phyloP scores from a whole-genome alignment of 1,140 invertebrate species.

The Drosophila athabasca region DNA sequence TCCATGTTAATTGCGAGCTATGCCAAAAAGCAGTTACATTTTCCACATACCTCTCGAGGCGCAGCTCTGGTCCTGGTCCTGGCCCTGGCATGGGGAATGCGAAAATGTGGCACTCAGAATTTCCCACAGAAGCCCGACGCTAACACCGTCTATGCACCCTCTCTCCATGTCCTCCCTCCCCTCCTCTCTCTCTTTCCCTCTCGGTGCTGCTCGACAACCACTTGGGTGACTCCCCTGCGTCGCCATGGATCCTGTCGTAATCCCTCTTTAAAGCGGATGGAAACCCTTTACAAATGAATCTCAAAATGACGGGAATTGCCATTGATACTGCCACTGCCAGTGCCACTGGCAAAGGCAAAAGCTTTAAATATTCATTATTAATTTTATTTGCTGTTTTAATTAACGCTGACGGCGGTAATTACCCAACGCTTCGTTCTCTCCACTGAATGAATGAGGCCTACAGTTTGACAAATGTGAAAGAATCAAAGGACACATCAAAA shows the following conservation, averaged over 20 bases:
- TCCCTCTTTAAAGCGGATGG: slow-evolving; percentile 12
- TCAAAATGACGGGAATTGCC: slow-evolving; percentile 3
- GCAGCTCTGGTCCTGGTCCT: background rate
- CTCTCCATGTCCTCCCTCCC: background rate
- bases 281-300: background rate
- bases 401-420: background rate
- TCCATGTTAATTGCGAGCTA: slow-evolving; percentile 58
- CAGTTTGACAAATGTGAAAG: no score
- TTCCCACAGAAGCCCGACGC: background rate
- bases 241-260: slow-evolving; percentile 25
- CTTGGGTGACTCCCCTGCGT: background rate
- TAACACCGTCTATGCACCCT: background rate
- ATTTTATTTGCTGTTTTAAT: no score
- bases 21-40: slow-evolving; percentile 25
- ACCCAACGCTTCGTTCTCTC: background rate
- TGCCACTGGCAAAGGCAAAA: no score
- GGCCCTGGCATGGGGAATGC: slow-evolving; percentile 5
- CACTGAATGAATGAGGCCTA: no score
- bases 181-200: no score
- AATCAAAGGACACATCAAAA: no score
- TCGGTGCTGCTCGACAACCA: slow-evolving; percentile 2
- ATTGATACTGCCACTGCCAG: background rate
- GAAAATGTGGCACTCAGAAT: slow-evolving; percentile 25
- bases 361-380: no score
- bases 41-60: slow-evolving; percentile 23